phyloP scores from a whole-genome alignment of 1,140 invertebrate species.

The Muscidifurax raptorellus region DNA sequence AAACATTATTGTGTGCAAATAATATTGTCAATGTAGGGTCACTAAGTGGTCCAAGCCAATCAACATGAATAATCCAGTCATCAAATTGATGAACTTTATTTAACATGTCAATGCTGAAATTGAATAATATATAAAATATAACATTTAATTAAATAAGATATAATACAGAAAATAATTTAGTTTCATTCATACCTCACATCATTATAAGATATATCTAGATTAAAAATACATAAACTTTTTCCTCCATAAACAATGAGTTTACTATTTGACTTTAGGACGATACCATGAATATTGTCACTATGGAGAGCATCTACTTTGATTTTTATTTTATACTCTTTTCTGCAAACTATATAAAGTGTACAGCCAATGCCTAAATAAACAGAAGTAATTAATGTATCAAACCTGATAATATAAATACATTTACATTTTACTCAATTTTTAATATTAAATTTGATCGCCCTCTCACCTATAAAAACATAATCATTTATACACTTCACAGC shows the following conservation, averaged over 20 bases:
- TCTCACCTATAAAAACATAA: conserved; percentile 71
- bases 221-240: conserved; percentile 68
- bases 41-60: conserved; percentile 58
- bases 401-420: conserved; percentile 8
- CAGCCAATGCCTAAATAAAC: conserved; percentile 73
- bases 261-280: conserved; percentile 63
- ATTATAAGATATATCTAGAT: conserved; percentile 54
- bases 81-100: conserved; percentile 56
- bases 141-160: conserved; percentile 62
- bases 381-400: not conserved
- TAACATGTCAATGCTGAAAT: conserved; percentile 55
- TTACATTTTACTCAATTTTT: conserved; percentile 28
- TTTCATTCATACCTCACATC: conserved; percentile 56
- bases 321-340: conserved; percentile 60
- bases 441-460: conserved; percentile 52
- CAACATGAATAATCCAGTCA: conserved; percentile 72
- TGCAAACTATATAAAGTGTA: conserved; percentile 67
- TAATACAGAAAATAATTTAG: conserved; percentile 38
- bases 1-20: conserved; percentile 70
- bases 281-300: conserved; percentile 75
- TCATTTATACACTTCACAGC: conserved; percentile 68
- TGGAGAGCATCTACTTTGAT: conserved; percentile 68
- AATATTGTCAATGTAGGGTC: conserved; percentile 62
- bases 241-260: conserved; percentile 74
- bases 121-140: conserved; percentile 60